These are phyloP conservation scores for Felis chaus DNA, from an alignment of 2,113 vertebrate species.

Conservation along the genomic window DNA sequence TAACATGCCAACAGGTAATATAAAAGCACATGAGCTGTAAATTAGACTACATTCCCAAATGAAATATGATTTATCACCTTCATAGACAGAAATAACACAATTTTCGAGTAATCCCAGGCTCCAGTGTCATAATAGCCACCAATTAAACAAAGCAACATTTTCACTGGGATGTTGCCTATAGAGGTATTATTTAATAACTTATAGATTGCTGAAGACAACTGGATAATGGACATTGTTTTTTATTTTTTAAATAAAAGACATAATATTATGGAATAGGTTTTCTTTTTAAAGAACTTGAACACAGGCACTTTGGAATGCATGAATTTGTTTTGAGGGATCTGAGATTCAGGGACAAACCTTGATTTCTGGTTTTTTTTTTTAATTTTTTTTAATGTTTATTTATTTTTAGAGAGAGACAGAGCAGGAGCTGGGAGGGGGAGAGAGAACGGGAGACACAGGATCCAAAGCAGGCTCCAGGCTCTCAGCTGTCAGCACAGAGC, in stretches of 20 bases:
- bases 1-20: not conserved
- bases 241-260: not conserved
- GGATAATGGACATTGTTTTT: not conserved
- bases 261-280: not conserved
- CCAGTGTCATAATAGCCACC: not conserved
- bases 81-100: slow-evolving; percentile 14
- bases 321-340: not conserved
- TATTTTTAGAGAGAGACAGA: too few species aligned
- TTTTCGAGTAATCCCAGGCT: not conserved
- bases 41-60: not conserved
- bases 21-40: slow-evolving; percentile 29
- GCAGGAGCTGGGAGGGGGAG: too few species aligned
- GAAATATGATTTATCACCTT: slow-evolving; percentile 35
- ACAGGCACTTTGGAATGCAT: not conserved
- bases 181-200: slow-evolving; percentile 10
- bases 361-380: not conserved
- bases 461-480: too few species aligned
- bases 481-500: too few species aligned
- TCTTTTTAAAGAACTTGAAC: not conserved
- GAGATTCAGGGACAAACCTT: not conserved
- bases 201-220: not conserved
- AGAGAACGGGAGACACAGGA: too few species aligned
- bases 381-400: too few species aligned
- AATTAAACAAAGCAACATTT: slow-evolving; percentile 39
- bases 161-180: not conserved